These are phyloP conservation scores for Cantharis lateralis DNA, from an alignment of 2,888 invertebrate genomes.

Conservation along the genomic window DNA sequence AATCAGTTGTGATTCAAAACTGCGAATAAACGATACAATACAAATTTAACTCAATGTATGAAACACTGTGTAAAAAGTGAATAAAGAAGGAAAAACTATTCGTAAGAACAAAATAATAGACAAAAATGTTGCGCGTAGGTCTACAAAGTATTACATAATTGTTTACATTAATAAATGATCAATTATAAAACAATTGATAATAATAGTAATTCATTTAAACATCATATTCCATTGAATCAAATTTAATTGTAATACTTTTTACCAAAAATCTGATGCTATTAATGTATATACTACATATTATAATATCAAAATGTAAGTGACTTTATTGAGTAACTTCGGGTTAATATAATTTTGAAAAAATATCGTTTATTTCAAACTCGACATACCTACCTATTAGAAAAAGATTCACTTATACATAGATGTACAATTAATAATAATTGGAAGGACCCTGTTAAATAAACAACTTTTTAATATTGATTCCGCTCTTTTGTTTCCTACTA, in stretches of 20 bases:
- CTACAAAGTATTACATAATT: background rate
- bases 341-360: background rate
- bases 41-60: background rate
- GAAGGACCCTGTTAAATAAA: background rate
- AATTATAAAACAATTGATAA: background rate
- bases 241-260: background rate
- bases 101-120: background rate
- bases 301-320: background rate
- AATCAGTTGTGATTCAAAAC: background rate
- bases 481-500: background rate
- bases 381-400: background rate
- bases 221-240: background rate
- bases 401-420: background rate
- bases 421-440: slow-evolving; percentile 2
- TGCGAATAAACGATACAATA: background rate
- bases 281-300: background rate
- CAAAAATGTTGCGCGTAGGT: background rate
- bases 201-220: background rate
- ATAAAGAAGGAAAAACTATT: background rate
- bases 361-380: background rate
- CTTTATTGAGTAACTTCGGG: background rate
- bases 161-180: background rate
- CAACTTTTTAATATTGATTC: background rate
- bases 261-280: background rate
- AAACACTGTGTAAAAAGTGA: background rate